These are phyloP conservation scores for Glandiceps talaboti DNA, from an alignment of 53 echinoderm and acorn worm species.

Conservation along the genomic window DNA sequence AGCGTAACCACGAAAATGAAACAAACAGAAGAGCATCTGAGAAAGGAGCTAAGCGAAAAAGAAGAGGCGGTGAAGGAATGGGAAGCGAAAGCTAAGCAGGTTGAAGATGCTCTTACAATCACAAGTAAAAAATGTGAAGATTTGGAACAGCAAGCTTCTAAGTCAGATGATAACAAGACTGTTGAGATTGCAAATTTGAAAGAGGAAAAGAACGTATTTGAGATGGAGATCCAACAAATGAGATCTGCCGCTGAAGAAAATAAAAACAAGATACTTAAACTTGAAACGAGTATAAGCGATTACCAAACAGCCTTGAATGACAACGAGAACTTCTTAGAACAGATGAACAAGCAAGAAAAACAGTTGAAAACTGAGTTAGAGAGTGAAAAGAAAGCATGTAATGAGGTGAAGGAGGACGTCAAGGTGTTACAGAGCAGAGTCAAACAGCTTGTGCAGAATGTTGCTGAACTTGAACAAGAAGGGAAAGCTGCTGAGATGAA, in stretches of 20 bases:
- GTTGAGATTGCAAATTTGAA: conserved; percentile 1
- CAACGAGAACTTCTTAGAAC: background rate
- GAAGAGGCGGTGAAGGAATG: conserved; percentile 8
- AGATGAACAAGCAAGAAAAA: conserved; percentile 5
- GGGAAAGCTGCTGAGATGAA: background rate
- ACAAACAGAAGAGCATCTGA: background rate
- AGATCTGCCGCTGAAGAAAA: conserved; percentile 6
- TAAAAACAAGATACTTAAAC: background rate
- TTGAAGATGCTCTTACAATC: background rate
- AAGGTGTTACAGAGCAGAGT: background rate
- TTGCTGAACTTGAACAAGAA: background rate
- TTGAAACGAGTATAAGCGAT: background rate
- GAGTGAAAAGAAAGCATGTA: background rate
- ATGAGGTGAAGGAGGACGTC: conserved; percentile 2
- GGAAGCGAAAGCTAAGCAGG: background rate
- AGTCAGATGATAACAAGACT: background rate
- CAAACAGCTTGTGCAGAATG: background rate
- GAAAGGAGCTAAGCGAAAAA: background rate
- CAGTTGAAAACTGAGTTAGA: conserved; percentile 7
- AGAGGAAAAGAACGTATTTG: conserved; percentile 6
- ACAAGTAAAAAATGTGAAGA: background rate
- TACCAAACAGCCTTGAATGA: conserved; percentile 4
- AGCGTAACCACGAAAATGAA: background rate
- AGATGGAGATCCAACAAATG: conserved; percentile 11
- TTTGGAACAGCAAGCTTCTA: background rate